A percentile compares a stretch with the other conserved stretches of the same genome.
Conservation (phyloP, 2,888 invertebrate species). For the Clostera curtula region DNA sequence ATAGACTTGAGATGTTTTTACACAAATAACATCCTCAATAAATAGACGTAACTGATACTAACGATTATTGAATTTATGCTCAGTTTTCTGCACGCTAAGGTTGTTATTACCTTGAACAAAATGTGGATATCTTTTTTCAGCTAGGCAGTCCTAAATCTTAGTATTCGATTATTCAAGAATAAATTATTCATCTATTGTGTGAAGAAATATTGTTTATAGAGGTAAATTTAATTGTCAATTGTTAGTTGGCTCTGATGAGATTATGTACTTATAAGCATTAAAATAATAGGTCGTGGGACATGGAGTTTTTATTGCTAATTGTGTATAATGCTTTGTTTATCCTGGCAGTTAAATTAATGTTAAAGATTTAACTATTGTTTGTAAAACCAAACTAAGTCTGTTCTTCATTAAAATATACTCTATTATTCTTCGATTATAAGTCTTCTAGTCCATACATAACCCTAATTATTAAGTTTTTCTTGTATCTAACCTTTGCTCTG, state of each 20-base stretch:
- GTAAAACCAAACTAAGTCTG: too few relatives aligned
- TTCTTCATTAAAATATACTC: too few relatives aligned
- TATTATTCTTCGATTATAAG: too few relatives aligned
- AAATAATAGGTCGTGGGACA: conserved; percentile 4
- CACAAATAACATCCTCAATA: neutral
- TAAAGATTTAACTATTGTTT: too few relatives aligned
- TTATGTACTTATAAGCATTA: conserved; percentile 5
- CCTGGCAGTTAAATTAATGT: too few relatives aligned
- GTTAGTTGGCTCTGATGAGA: conserved; percentile 6
- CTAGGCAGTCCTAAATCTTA: conserved; percentile 20
- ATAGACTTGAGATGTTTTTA: conserved; percentile 6
- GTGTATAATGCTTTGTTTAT: too few relatives aligned
- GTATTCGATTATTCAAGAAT: conserved; percentile 19
- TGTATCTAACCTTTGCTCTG: too few relatives aligned
- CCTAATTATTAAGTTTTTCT: too few relatives aligned
- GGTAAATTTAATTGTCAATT: conserved; percentile 7
- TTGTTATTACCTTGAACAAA: conserved; percentile 7
- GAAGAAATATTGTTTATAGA: conserved; percentile 13
- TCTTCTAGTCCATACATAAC: too few relatives aligned
- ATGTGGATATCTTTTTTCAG: conserved; percentile 10
- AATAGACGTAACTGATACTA: conserved; percentile 8
- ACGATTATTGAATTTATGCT: conserved; percentile 1
- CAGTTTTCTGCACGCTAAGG: conserved; percentile 3
- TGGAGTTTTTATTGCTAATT: too few relatives aligned
- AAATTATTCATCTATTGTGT: conserved; percentile 13